Conservation (phyloP, 92 coral and sea anemone genomes). For the Parazoanthus darwini region DNA sequence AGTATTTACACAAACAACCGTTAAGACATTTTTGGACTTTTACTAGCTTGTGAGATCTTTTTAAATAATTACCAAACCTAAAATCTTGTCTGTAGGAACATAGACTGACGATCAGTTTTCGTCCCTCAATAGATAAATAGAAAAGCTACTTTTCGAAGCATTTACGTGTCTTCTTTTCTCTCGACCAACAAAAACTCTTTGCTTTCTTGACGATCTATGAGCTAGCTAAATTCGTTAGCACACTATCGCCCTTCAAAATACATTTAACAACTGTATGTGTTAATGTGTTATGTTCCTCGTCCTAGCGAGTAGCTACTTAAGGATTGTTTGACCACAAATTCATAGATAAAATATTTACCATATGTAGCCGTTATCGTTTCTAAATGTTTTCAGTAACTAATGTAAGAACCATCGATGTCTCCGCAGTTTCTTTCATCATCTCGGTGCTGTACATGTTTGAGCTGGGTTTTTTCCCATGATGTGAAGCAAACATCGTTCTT, state of each 20-base stretch:
- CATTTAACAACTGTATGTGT: neutral
- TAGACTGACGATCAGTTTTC: neutral
- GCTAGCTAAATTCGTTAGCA: neutral
- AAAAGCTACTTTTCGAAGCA: neutral
- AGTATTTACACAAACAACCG: neutral
- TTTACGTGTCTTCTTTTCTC: too few species aligned
- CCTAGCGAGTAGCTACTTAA: neutral
- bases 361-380: neutral
- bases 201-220: too few species aligned
- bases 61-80: neutral
- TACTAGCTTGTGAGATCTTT: too few species aligned
- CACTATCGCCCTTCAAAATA: neutral
- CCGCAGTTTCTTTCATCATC: neutral
- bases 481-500: too few species aligned
- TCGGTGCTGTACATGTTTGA: neutral
- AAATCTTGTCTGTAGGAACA: neutral
- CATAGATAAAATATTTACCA: too few species aligned
- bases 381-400: too few species aligned
- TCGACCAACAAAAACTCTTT: too few species aligned
- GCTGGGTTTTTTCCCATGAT: too few species aligned
- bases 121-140: neutral
- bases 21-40: neutral
- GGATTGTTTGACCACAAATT: neutral
- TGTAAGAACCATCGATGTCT: neutral
- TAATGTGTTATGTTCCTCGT: neutral